Percentiles rank a stretch among this genome's conserved stretches.
phyloP scores from a whole-genome alignment of 2,113 vertebrate species.

The Alouatta palliata region DNA sequence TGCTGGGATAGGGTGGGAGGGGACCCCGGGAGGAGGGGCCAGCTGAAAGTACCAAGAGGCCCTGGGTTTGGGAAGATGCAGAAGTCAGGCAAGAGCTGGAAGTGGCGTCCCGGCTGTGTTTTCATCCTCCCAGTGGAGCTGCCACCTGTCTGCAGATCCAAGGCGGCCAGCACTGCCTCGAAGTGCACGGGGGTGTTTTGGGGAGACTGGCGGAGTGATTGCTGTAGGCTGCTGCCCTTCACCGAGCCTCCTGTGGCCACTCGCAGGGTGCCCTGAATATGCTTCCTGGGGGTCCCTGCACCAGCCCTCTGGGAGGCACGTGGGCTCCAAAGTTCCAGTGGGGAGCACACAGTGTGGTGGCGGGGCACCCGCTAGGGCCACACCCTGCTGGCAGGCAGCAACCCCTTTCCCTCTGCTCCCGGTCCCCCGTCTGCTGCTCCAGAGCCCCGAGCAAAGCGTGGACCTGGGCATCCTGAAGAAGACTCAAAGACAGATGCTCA shows the following conservation, averaged over 20 bases:
- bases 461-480: too few relatives aligned
- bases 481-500: not conserved
- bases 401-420: too few relatives aligned
- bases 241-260: rapidly evolving
- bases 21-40: too few relatives aligned
- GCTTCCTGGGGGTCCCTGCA: too few relatives aligned
- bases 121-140: not conserved
- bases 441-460: too few relatives aligned
- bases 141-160: rapidly evolving
- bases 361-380: too few relatives aligned
- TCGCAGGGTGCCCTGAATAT: rapidly evolving
- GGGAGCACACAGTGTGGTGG: too few relatives aligned
- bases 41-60: not conserved
- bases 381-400: too few relatives aligned
- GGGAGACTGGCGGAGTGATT: rapidly evolving
- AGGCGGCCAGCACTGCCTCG: rapidly evolving
- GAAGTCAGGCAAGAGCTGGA: not conserved
- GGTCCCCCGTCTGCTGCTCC: too few relatives aligned
- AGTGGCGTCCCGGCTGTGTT: rapidly evolving
- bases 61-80: not conserved
- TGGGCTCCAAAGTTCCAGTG: too few relatives aligned
- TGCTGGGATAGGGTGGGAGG: not conserved
- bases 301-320: too few relatives aligned
- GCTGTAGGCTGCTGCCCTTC: not conserved
- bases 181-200: rapidly evolving